phyloP scores from a whole-genome alignment of 2,797 vertebrate genomes.

The Sorex maritimensis region DNA sequence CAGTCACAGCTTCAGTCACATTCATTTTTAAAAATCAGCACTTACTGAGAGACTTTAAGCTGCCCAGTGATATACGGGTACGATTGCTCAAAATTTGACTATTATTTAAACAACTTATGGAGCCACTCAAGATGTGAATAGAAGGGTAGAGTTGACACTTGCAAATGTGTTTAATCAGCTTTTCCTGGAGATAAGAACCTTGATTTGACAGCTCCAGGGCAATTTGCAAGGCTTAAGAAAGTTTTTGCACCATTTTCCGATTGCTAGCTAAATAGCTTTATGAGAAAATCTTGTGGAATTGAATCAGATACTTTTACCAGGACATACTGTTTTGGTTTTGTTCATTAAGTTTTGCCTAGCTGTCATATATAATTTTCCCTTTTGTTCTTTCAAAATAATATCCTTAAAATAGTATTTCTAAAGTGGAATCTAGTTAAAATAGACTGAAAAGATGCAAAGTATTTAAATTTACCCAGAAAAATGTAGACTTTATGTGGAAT shows the following conservation, averaged over 20 bases:
- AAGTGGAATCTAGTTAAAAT: not conserved
- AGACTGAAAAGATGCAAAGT: slow-evolving; percentile 39
- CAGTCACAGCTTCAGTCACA: not conserved
- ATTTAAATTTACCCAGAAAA: not conserved
- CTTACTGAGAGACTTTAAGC: slow-evolving; percentile 8
- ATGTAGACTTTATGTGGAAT: not conserved
- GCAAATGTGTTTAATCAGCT: slow-evolving; percentile 60
- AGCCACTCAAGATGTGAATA: slow-evolving; percentile 44
- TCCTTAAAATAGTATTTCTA: slow-evolving; percentile 55
- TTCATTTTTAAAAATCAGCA: slow-evolving; percentile 27
- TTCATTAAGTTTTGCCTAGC: slow-evolving; percentile 42
- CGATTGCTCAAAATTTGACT: not conserved
- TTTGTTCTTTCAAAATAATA: slow-evolving; percentile 17
- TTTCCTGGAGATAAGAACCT: not conserved
- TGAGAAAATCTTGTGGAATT: not conserved
- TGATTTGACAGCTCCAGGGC: slow-evolving; percentile 25
- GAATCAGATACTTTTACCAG: not conserved
- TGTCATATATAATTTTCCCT: not conserved
- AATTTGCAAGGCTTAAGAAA: slow-evolving; percentile 37
- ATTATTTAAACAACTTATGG: slow-evolving; percentile 60
- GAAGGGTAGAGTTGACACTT: slow-evolving; percentile 51
- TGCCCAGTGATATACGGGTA: not conserved
- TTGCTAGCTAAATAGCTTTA: not conserved
- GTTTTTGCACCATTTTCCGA: not conserved
- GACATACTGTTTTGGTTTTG: not conserved